Evolutionary conservation across 2,113 vertebrate genomes (phyloP), one percentile per base, ranked within the genome.

Genomic region (Urocynchramus pylzowi): DNA sequence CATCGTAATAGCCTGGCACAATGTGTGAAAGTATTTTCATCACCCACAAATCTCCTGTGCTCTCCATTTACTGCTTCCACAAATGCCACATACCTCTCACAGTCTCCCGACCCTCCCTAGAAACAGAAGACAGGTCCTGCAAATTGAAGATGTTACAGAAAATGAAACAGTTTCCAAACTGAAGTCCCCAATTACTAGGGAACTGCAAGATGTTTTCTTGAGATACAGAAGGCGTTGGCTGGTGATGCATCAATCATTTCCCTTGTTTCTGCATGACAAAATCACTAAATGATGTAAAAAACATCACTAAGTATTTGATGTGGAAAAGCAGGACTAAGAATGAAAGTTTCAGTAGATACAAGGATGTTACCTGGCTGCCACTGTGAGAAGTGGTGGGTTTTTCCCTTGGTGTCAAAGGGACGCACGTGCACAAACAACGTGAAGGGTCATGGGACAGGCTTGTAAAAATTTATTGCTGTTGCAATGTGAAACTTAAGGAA

Each of bases 1-100:
- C 85, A 94, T 90, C 28, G 5, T 83, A 97, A 94, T 20, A 81
- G 79, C 71, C 87, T 97, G 92, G 88, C 85, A 90, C 93, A 89
- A 81, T 0, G 3, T 2, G 16, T 0, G 0, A 61, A 93, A 77
- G 80, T 77, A 56, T 90, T 97, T 96, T 79, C 88, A 83, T 84
- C 89, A 89, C 59, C 80, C 91, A 86, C 82, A 90, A 89, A 91
- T 64, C 90, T 95, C 89, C 42, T 35, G 59, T 75, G 92, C 31
- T 84, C 50, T 93, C 64, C 42, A 61, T 91, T 90, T 90, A 81
- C 70, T 68, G 71, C 84, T 92, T 92, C 86, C 84, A 89, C 54
- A 83, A 96, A 68, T 75, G 63, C 68, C 57, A 91, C 16, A 33
- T 33, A 61, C 31, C 54, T 91, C 71, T 57, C 71, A 74, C n/a